Conservation (phyloP, 2,888 invertebrate genomes). For the Euzetes globulus region DNA sequence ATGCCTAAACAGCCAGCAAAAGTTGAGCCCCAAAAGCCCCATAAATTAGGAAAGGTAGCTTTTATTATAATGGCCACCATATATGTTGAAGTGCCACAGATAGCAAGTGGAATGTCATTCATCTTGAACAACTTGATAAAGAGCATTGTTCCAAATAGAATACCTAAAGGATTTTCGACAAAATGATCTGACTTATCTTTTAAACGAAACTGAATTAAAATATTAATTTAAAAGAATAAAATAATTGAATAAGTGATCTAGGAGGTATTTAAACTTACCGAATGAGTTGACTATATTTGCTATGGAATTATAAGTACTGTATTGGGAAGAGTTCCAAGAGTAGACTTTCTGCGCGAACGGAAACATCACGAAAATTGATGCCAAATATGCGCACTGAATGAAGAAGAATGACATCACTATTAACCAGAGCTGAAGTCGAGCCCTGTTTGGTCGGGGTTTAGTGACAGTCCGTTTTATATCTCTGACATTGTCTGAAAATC, state of each 20-base stretch:
- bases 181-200: no score
- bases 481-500: neutral
- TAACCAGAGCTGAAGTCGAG: neutral
- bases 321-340: neutral
- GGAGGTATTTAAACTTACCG: neutral
- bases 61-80: neutral
- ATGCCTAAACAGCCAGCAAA: neutral
- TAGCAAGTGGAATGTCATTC: neutral
- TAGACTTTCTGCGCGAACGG: neutral
- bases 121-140: neutral
- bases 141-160: no score
- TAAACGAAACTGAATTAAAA: no score
- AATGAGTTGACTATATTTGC: neutral
- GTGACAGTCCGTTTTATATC: neutral
- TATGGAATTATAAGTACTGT: neutral
- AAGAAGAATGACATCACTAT: neutral
- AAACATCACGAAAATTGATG: neutral
- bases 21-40: neutral
- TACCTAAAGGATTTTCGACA: no score
- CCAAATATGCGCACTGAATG: neutral
- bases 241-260: no score
- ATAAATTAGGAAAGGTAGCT: neutral
- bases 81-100: neutral
- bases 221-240: no score
- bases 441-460: neutral